A percentile compares a stretch with the other conserved stretches of the same genome.
Conservation (phyloP, 2,888 invertebrate species). For the Eilema caniola region DNA sequence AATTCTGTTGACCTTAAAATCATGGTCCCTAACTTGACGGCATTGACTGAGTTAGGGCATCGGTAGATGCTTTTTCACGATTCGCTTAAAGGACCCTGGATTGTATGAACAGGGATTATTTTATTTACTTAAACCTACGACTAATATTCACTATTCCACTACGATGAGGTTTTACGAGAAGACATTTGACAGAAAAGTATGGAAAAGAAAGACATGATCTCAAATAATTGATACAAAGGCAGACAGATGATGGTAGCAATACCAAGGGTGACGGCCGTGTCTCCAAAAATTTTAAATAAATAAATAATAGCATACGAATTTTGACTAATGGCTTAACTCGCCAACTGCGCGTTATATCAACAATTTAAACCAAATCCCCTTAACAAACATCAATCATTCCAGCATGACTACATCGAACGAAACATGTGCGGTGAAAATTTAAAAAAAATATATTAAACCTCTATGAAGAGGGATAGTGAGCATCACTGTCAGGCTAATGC, state of each 20-base stretch:
- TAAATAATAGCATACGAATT: constrained; percentile 19
- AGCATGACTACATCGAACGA: constrained; percentile 46
- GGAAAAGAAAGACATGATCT: background rate
- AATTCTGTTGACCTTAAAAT: no score
- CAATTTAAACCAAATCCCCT: constrained; percentile 31
- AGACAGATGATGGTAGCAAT: background rate
- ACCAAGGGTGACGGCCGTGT: background rate
- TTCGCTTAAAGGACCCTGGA: no score
- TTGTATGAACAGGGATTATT: no score
- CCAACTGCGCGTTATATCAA: constrained; percentile 25
- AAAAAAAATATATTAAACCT: constrained; percentile 67
- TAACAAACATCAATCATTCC: constrained; percentile 50
- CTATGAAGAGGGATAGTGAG: constrained; percentile 66
- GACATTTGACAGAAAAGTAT: background rate
- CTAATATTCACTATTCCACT: no score
- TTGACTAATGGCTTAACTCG: constrained; percentile 35
- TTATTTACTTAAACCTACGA: no score
- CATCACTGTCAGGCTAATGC: constrained; percentile 72
- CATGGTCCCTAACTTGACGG: no score
- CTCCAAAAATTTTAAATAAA: background rate
- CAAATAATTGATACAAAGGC: background rate
- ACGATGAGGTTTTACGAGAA: no score
- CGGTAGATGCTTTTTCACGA: no score
- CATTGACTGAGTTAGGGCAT: no score
- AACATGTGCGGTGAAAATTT: constrained; percentile 50